phyloP scores from a whole-genome alignment of 2,888 invertebrate species.

The Drosophila neonasuta region DNA sequence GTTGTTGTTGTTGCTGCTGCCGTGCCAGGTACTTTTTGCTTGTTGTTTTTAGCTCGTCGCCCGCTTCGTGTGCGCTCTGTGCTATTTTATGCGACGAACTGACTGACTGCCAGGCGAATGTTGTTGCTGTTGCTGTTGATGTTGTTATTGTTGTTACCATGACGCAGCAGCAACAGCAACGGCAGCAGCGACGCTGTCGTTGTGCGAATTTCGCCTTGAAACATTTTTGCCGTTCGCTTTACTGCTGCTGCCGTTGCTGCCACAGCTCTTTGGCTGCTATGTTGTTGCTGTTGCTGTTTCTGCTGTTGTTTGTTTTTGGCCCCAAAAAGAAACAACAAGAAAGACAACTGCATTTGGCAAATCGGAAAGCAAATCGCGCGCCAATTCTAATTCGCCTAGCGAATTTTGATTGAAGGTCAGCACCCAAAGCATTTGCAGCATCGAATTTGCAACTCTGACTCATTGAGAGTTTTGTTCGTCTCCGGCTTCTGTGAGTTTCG shows the following conservation, averaged over 20 bases:
- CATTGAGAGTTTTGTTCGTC: slow-evolving; percentile 16
- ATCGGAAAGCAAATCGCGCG: slow-evolving; percentile 63
- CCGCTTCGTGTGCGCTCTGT: slow-evolving; percentile 71
- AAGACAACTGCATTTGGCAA: slow-evolving; percentile 55
- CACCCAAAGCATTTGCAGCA: slow-evolving; percentile 23
- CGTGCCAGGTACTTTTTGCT: slow-evolving; percentile 77
- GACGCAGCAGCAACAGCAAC: slow-evolving; percentile 46
- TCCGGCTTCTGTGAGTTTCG: slow-evolving; percentile 17
- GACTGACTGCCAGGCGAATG: slow-evolving; percentile 61
- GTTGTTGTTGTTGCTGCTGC: slow-evolving; percentile 37
- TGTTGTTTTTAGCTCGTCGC: slow-evolving; percentile 64
- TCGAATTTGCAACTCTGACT: slow-evolving; percentile 5
- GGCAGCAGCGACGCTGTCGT: slow-evolving; percentile 47
- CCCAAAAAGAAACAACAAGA: slow-evolving; percentile 37
- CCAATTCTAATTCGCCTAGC: slow-evolving; percentile 72
- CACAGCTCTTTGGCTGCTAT: slow-evolving; percentile 30
- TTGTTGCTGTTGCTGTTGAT: slow-evolving; percentile 47
- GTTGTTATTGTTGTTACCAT: slow-evolving; percentile 52
- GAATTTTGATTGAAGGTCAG: slow-evolving; percentile 71
- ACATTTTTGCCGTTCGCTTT: slow-evolving; percentile 75
- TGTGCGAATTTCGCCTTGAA: slow-evolving; percentile 80
- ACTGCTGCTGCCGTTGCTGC: slow-evolving; percentile 22
- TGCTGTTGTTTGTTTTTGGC: slow-evolving; percentile 63
- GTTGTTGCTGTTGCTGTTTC: slow-evolving; percentile 19
- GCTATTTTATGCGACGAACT: slow-evolving; percentile 74